Percentiles rank a stretch among this genome's conserved stretches.
phyloP scores from a whole-genome alignment of 1,140 invertebrate genomes.

The Camponotus pennsylvanicus region DNA sequence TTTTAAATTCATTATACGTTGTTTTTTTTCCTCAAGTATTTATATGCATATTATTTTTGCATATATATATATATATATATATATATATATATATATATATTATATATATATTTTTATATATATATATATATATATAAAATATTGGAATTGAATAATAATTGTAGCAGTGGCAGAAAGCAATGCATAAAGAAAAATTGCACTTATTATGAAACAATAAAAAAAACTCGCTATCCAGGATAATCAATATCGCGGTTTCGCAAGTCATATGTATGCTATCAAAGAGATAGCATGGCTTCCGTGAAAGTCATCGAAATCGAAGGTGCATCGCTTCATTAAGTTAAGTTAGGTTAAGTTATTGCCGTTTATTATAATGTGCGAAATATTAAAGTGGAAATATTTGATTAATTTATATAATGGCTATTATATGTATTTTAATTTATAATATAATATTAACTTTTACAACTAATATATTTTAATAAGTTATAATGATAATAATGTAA shows the following conservation, averaged over 20 bases:
- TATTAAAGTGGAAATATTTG: not conserved
- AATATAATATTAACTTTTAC: no score
- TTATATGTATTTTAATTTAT: not conserved
- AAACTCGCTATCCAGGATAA: not conserved
- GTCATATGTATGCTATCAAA: slow-evolving; percentile 38
- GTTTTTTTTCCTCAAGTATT: not conserved
- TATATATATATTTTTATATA: no score
- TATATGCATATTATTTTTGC: not conserved
- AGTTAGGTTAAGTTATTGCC: not conserved
- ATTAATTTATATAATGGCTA: no score
- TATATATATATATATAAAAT: not conserved
- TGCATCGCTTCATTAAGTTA: not conserved
- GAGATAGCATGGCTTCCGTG: not conserved
- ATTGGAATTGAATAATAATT: not conserved
- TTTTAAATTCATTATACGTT: not conserved
- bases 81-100: no score
- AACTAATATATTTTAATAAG: no score
- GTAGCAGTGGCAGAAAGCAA: not conserved
- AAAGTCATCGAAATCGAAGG: slow-evolving; percentile 50
- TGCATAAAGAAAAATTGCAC: not conserved
- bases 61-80: no score
- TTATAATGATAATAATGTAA: not conserved
- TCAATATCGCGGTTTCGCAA: slow-evolving; percentile 17
- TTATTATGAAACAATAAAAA: slow-evolving; percentile 14
- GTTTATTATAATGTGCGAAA: not conserved